Percentiles rank a stretch among this genome's conserved stretches.
Conservation (phyloP, 2,797 vertebrate species). For the Monodelphis domestica region DNA sequence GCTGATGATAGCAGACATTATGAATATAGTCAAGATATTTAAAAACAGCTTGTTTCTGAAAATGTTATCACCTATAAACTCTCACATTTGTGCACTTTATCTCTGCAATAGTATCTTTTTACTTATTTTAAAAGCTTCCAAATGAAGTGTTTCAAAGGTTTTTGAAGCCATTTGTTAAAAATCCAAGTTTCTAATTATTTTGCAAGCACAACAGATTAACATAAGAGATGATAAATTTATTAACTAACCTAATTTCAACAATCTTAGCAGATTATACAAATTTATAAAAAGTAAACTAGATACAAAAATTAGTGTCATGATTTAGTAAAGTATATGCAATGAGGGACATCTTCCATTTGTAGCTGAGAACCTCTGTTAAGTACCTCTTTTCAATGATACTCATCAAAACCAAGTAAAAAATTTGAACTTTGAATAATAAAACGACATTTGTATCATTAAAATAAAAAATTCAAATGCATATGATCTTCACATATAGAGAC, state of each 20-base stretch:
- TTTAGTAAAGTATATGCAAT: neutral
- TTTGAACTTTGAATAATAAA: neutral
- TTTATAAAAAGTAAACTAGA: neutral
- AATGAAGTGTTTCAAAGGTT: no score
- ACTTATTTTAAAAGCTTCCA: neutral
- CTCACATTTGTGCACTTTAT: neutral
- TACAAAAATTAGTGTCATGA: neutral
- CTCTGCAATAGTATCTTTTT: neutral
- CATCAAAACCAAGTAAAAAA: neutral
- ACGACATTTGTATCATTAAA: neutral
- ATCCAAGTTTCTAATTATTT: neutral
- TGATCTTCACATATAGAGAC: neutral
- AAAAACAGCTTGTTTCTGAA: neutral
- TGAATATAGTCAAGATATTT: no score
- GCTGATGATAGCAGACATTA: neutral
- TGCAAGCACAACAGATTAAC: neutral
- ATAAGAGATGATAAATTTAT: neutral
- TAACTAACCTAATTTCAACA: neutral
- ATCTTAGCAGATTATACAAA: neutral
- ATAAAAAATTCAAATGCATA: neutral
- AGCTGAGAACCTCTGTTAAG: neutral
- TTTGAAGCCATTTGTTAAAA: neutral
- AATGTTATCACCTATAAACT: neutral
- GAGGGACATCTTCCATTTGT: no score
- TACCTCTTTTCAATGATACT: neutral